phyloP scores from a whole-genome alignment of 2,113 vertebrate genomes.

The Nerophis ophidion region DNA sequence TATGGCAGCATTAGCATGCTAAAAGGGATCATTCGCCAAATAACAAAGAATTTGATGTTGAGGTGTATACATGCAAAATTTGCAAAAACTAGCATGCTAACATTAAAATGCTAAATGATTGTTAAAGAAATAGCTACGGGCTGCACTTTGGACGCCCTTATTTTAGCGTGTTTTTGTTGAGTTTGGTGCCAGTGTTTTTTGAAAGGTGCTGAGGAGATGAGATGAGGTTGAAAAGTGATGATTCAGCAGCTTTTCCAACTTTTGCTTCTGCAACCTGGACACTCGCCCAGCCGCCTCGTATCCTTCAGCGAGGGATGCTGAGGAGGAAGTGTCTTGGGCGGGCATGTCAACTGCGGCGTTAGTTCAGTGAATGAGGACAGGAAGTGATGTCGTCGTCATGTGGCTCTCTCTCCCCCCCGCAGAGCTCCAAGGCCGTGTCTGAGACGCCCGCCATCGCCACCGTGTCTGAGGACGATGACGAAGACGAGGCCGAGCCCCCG shows the following conservation, averaged over 20 bases:
- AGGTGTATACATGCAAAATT: no score
- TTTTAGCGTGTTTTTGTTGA: no score
- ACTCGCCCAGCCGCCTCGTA: slow-evolving; percentile 21
- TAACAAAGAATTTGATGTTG: no score
- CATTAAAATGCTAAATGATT: no score
- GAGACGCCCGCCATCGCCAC: slow-evolving; percentile 85
- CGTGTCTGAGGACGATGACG: slow-evolving; percentile 87
- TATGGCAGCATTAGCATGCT: no score
- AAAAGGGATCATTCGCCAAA: no score
- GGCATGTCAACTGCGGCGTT: neutral
- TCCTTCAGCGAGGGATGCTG: neutral
- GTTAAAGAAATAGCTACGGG: no score
- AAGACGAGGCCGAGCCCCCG: slow-evolving; percentile 83
- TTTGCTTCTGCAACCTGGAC: slow-evolving; percentile 42
- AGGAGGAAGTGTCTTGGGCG: neutral
- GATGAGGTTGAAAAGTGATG: slow-evolving; percentile 13
- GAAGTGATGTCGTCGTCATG: slow-evolving; percentile 39
- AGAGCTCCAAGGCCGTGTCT: slow-evolving; percentile 86
- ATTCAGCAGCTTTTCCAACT: slow-evolving; percentile 64
- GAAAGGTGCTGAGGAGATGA: neutral
- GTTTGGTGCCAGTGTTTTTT: no score
- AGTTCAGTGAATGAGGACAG: neutral
- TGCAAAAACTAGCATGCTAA: no score
- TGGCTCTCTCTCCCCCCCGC: slow-evolving; percentile 37
- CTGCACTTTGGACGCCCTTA: no score